These are phyloP conservation scores for Argynnis bischoffii DNA, from an alignment of 2,888 invertebrate genomes.

Conservation along the genomic window DNA sequence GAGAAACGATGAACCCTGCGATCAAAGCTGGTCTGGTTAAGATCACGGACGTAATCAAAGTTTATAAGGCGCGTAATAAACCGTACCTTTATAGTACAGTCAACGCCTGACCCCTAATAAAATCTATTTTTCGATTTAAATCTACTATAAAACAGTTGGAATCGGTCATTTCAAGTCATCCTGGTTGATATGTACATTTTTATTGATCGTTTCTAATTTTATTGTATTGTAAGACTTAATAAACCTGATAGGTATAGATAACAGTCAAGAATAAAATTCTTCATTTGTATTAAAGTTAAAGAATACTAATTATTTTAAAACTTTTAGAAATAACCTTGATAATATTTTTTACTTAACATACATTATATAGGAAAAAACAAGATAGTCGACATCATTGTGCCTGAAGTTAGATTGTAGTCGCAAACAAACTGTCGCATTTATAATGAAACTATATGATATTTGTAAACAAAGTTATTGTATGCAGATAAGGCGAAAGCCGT, in stretches of 20 bases:
- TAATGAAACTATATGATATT: slow-evolving; percentile 15
- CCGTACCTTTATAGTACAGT: slow-evolving; percentile 32
- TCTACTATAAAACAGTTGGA: slow-evolving; percentile 23
- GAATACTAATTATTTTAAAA: too few species aligned
- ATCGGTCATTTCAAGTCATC: neutral
- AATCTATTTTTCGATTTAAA: slow-evolving; percentile 27
- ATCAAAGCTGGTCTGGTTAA: slow-evolving; percentile 45
- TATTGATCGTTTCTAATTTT: neutral
- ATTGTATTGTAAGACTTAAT: too few species aligned
- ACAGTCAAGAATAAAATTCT: too few species aligned
- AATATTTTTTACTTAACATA: too few species aligned
- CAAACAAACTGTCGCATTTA: slow-evolving; percentile 17
- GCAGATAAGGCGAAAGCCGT: slow-evolving; percentile 29
- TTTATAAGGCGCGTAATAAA: slow-evolving; percentile 38
- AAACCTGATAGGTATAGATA: too few species aligned
- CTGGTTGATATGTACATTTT: neutral
- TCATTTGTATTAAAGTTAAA: too few species aligned
- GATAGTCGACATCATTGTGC: neutral
- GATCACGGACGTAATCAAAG: slow-evolving; percentile 45
- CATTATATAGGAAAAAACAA: neutral
- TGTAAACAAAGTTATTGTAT: slow-evolving; percentile 25
- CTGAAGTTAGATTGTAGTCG: neutral
- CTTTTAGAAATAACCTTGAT: too few species aligned
- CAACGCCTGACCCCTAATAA: slow-evolving; percentile 29
- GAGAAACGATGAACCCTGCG: slow-evolving; percentile 35